A percentile compares a stretch with the other conserved stretches of the same genome.
Conservation (phyloP, 2,888 invertebrate species). For the Cylindroiulus punctatus region DNA sequence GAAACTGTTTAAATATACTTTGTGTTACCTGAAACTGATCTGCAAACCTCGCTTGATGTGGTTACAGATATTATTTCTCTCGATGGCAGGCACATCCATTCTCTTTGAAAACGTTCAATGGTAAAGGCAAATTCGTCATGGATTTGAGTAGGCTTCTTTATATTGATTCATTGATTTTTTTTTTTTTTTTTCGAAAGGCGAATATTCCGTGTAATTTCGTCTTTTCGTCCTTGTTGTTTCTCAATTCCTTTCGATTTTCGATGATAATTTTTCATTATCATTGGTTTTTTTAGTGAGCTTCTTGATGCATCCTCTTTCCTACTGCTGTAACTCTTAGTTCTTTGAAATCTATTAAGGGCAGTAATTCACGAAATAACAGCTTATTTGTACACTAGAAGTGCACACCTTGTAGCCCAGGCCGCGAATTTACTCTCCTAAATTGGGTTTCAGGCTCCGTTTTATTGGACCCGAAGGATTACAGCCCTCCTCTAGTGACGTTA, state of each 20-base stretch:
- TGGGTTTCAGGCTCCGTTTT: conserved; percentile 32
- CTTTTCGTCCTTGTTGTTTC: background rate
- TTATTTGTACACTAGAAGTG: background rate
- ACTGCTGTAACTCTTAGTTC: conserved; percentile 5
- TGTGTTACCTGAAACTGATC: too few relatives aligned
- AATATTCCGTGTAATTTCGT: background rate
- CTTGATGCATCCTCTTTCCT: background rate
- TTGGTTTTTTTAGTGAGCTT: conserved; percentile 3
- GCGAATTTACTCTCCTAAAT: conserved; percentile 13
- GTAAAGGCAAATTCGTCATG: too few relatives aligned
- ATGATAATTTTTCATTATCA: conserved; percentile 27
- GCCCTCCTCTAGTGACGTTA: background rate
- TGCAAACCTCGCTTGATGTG: too few relatives aligned
- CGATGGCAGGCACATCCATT: too few relatives aligned
- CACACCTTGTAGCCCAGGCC: conserved; percentile 14
- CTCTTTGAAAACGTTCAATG: too few relatives aligned
- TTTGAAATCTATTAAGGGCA: conserved; percentile 7
- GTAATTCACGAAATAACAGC: conserved; percentile 20
- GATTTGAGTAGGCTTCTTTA: too few relatives aligned
- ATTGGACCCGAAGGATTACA: conserved; percentile 21
- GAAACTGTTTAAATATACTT: too few relatives aligned
- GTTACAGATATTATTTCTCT: too few relatives aligned
- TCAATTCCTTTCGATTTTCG: background rate
- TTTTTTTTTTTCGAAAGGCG: background rate
- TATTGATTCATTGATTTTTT: background rate